These are phyloP conservation scores for Hippoglossus stenolepis DNA, from an alignment of 2,113 vertebrate species.

Conservation along the genomic window DNA sequence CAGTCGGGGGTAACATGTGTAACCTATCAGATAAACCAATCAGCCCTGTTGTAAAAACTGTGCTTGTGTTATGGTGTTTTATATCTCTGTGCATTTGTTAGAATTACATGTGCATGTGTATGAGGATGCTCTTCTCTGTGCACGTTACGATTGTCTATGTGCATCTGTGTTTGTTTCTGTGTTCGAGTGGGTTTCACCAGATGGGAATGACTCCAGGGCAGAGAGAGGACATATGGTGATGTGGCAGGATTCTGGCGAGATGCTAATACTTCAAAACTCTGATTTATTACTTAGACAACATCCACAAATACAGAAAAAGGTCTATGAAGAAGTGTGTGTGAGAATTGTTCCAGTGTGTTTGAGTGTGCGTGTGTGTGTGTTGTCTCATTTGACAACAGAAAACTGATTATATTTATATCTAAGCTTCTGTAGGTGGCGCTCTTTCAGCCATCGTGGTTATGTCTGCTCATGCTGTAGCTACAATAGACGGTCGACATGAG, in stretches of 20 bases:
- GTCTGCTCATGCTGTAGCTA: neutral
- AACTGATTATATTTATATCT: neutral
- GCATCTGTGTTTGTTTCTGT: conserved; percentile 16
- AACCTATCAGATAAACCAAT: neutral
- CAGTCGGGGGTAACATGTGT: neutral
- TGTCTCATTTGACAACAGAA: conserved; percentile 7
- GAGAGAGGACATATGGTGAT: conserved; percentile 70
- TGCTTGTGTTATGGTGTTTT: neutral
- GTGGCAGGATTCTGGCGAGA: conserved; percentile 67
- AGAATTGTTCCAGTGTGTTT: neutral
- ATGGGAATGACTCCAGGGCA: conserved; percentile 63
- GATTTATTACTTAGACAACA: conserved; percentile 65
- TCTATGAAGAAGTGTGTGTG: neutral
- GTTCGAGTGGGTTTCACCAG: conserved; percentile 45
- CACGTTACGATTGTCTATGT: conserved; percentile 4
- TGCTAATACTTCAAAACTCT: conserved; percentile 65
- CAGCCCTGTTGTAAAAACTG: neutral
- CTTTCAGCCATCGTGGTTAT: neutral
- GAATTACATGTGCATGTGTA: neutral
- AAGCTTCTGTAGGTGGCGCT: neutral
- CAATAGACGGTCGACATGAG: no score
- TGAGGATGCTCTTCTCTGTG: neutral
- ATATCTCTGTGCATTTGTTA: neutral
- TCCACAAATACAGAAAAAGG: conserved; percentile 39
- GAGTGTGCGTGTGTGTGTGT: neutral